Evolutionary conservation across 2,888 invertebrate genomes (phyloP).

Genomic region (Diarsia brunnea): DNA sequence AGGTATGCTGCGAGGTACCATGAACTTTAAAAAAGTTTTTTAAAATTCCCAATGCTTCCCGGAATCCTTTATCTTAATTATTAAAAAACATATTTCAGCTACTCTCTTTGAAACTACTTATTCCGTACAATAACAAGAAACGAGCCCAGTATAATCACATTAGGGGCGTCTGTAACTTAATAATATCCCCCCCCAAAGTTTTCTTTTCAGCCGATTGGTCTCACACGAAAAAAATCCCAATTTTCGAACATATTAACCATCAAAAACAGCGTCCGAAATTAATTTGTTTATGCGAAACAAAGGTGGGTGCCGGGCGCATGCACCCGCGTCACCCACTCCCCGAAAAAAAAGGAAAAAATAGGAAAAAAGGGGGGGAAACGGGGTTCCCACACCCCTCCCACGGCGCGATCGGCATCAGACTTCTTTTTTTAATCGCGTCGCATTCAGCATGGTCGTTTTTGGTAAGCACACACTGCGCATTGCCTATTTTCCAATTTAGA

Average conservation of each 20-base stretch:
- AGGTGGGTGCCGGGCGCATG: slow-evolving; percentile 90
- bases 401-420: slow-evolving; percentile 90
- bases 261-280: slow-evolving; percentile 90
- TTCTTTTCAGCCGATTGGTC: slow-evolving; percentile 67
- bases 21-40: neutral
- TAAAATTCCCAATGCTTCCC: neutral
- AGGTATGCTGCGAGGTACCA: too few species aligned
- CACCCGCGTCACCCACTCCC: slow-evolving; percentile 89
- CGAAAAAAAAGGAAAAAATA: slow-evolving; percentile 86
- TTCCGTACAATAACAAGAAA: neutral
- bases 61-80: neutral
- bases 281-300: slow-evolving; percentile 91
- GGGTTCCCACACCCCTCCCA: slow-evolving; percentile 82
- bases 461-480: slow-evolving; percentile 91
- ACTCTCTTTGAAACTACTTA: neutral
- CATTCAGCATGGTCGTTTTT: slow-evolving; percentile 89
- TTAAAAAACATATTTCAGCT: neutral
- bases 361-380: slow-evolving; percentile 82
- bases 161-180: slow-evolving; percentile 34
- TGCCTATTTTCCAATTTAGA: slow-evolving; percentile 91
- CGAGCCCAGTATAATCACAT: slow-evolving; percentile 19
- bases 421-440: slow-evolving; percentile 91
- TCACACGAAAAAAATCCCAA: slow-evolving; percentile 74
- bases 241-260: slow-evolving; percentile 89
- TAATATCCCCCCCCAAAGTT: slow-evolving; percentile 59